A percentile compares a stretch with the other conserved stretches of the same genome.
These are phyloP conservation scores for Plebejus melissa DNA, from an alignment of 2,888 invertebrate genomes.

Conservation along the genomic window DNA sequence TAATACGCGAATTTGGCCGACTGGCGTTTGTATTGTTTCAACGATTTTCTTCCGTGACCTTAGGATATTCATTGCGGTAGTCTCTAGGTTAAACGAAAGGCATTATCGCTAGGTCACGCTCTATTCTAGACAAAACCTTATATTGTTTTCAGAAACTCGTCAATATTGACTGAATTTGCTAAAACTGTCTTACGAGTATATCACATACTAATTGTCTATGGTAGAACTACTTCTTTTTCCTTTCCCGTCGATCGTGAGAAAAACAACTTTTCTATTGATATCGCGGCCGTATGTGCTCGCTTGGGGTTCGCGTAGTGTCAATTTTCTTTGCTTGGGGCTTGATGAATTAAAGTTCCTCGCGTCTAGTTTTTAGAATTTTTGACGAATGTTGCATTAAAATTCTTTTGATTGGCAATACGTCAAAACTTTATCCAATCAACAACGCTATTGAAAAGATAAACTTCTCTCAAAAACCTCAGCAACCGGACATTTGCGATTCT, in stretches of 20 bases:
- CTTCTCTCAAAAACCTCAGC: too few relatives aligned
- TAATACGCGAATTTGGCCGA: not conserved
- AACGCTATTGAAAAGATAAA: too few relatives aligned
- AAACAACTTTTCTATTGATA: too few relatives aligned
- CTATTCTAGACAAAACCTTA: not conserved
- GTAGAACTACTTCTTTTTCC: not conserved
- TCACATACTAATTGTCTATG: not conserved
- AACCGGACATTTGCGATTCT: too few relatives aligned
- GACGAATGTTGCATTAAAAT: too few relatives aligned
- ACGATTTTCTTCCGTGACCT: constrained; percentile 3
- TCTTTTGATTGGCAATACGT: too few relatives aligned
- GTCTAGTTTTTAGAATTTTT: too few relatives aligned
- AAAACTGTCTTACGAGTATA: not conserved
- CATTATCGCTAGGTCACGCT: constrained; percentile 15
- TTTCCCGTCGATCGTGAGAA: not conserved
- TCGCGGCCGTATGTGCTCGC: too few relatives aligned
- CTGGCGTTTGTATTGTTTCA: constrained; percentile 14
- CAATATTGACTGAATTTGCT: not conserved
- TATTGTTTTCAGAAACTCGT: not conserved
- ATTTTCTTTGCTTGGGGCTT: too few relatives aligned
- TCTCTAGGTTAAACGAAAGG: constrained; percentile 26
- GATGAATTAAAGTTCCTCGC: not conserved
- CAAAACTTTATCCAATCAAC: too few relatives aligned
- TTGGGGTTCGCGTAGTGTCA: too few relatives aligned
- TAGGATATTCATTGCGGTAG: constrained; percentile 18